phyloP scores from a whole-genome alignment of 1,140 invertebrate species.

The Aphis craccivora region DNA sequence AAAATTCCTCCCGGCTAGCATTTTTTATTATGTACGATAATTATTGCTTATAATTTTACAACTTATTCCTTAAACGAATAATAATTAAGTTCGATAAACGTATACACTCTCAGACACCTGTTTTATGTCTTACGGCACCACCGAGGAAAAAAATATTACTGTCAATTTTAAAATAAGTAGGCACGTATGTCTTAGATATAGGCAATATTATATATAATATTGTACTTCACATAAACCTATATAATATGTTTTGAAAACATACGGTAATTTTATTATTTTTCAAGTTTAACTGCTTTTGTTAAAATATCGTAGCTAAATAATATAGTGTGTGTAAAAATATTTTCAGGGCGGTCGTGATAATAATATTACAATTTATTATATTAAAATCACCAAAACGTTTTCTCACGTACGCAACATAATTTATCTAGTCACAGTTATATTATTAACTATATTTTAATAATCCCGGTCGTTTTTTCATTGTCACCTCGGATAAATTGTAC shows the following conservation, averaged over 20 bases:
- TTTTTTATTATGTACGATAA: not conserved
- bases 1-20: not conserved
- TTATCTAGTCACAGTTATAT: no score
- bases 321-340: not conserved
- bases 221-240: not conserved
- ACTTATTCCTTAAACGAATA: not conserved
- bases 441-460: no score
- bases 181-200: not conserved
- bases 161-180: not conserved
- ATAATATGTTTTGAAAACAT: not conserved
- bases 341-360: not conserved
- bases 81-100: not conserved
- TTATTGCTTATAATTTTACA: slow-evolving; percentile 13
- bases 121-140: slow-evolving; percentile 17
- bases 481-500: no score
- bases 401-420: not conserved
- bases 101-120: not conserved
- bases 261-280: not conserved
- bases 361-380: not conserved
- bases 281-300: not conserved
- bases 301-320: not conserved
- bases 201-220: not conserved
- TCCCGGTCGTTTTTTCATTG: no score
- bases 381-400: not conserved
- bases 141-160: not conserved